Conservation (phyloP, 2,888 invertebrate species). For the Lochmaea crataegi region DNA sequence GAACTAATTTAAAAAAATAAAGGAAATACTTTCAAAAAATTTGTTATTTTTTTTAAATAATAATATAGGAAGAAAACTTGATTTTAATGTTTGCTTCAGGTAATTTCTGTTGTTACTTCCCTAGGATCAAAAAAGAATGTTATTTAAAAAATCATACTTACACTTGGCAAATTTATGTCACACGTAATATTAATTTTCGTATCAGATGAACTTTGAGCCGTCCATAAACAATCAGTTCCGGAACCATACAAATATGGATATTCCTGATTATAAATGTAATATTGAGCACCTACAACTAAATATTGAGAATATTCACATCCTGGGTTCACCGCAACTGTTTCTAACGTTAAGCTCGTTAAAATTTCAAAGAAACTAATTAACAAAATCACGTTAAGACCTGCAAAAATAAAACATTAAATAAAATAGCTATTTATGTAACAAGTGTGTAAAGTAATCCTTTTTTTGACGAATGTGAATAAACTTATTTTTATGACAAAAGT, state of each 20-base stretch:
- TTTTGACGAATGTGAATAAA: no score
- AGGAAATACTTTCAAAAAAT: no score
- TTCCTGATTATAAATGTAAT: slow-evolving; percentile 66
- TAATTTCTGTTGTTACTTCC: no score
- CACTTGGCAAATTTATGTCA: slow-evolving; percentile 64
- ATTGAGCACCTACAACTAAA: slow-evolving; percentile 60
- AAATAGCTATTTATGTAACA: no score
- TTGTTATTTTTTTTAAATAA: no score
- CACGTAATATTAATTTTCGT: slow-evolving; percentile 68
- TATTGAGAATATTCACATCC: slow-evolving; percentile 66
- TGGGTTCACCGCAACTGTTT: slow-evolving; percentile 55
- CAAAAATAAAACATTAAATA: not conserved
- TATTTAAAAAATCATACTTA: slow-evolving; percentile 24
- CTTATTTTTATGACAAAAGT: no score
- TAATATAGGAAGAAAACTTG: no score
- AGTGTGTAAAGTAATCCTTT: no score
- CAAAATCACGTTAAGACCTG: not conserved
- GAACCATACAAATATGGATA: slow-evolving; percentile 66
- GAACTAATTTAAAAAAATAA: no score
- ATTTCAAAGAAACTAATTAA: not conserved
- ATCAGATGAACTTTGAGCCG: slow-evolving; percentile 61
- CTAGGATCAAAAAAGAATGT: no score
- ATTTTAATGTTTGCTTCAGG: no score
- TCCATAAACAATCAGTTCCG: slow-evolving; percentile 68
- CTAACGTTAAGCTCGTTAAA: not conserved